Base-by-base conservation (phyloP, 2,113 vertebrate genomes). In the Ariopsis seemanni region DNA sequence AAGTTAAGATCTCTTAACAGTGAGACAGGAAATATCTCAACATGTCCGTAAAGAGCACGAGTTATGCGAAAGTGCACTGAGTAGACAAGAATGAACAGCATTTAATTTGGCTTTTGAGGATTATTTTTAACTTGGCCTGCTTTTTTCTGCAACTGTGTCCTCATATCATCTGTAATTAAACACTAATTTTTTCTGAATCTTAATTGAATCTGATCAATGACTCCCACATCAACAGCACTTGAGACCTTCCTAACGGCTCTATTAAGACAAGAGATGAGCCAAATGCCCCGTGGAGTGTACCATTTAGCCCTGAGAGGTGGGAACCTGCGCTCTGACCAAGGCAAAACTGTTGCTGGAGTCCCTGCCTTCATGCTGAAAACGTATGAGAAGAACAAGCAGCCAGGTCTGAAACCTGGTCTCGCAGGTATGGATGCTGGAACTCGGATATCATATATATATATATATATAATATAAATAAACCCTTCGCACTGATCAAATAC, bases 301-400 rank as follows among this genome's bases (percentile, higher is more conserved):
- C 96, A 98, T 91, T 96, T 96, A 30, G 97, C 97, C 1, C 92
- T 99, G 90, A 96, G 94, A 86, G 96, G 95, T 58, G 96, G 89
- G 0, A 42, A 58, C 50, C 85, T 94, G 22, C 95, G 94, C 4
- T 95, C 96, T 2, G 96, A 97, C 90, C 97, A 96, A 85, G 97
- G 98, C 0, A 99, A 99, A 90, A 96, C 97, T 0, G 87, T 98
- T 78, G 95, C 97, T 60, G 95, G 96, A 60, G 93, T 99, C 88
- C 97, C 98, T 0, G 94, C 92, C 2, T 99, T 99, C 87, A 95
- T 99, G 92, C 92, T 99, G 84, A 99, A 96, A 92, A 96, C 95
- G 85, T 98, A 99, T 22, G 98, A 99, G 92, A 99, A 96, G 86
- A 99, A 99, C 91, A 97, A 96, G 79, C 98, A 99, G 89, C 98